These are phyloP conservation scores for Alloplasta piceator DNA, from an alignment of 2,888 invertebrate genomes.

Conservation along the genomic window DNA sequence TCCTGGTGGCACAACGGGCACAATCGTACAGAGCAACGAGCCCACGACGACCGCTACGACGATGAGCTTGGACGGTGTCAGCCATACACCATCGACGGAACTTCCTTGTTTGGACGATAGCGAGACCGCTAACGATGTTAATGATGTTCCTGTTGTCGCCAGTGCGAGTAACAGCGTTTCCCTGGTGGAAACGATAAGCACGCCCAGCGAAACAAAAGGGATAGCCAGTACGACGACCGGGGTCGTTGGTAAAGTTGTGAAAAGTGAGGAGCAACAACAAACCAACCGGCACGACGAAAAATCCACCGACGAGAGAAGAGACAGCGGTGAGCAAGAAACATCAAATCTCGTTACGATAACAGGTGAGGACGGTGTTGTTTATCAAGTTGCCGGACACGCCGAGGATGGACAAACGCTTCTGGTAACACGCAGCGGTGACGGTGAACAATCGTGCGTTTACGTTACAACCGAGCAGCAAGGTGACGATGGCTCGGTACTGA, in stretches of 20 bases:
- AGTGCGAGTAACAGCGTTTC: constrained; percentile 42
- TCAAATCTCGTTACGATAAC: constrained; percentile 90
- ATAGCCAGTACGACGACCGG: constrained; percentile 66
- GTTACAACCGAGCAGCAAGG: constrained; percentile 86
- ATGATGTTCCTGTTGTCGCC: constrained; percentile 33
- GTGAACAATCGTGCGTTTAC: constrained; percentile 89
- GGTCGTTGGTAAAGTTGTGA: constrained; percentile 57
- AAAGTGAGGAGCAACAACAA: background rate
- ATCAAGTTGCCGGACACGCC: constrained; percentile 92
- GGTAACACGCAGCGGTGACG: constrained; percentile 90
- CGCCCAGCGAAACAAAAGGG: constrained; percentile 47
- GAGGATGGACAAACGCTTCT: constrained; percentile 91
- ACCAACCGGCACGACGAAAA: constrained; percentile 82
- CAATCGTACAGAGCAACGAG: constrained; percentile 83
- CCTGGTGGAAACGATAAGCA: constrained; percentile 61
- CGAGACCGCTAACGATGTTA: constrained; percentile 48
- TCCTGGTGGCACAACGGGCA: constrained; percentile 87
- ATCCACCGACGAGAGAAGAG: constrained; percentile 85
- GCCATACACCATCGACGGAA: constrained; percentile 76
- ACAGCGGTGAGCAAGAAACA: constrained; percentile 80
- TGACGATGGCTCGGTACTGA: constrained; percentile 85
- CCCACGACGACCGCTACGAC: constrained; percentile 75
- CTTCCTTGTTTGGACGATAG: constrained; percentile 80
- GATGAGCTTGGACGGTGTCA: constrained; percentile 71
- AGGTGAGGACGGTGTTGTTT: constrained; percentile 93